Evolutionary conservation across 1,140 invertebrate genomes (phyloP).

Genomic region (Ctenoplectra terminalis): DNA sequence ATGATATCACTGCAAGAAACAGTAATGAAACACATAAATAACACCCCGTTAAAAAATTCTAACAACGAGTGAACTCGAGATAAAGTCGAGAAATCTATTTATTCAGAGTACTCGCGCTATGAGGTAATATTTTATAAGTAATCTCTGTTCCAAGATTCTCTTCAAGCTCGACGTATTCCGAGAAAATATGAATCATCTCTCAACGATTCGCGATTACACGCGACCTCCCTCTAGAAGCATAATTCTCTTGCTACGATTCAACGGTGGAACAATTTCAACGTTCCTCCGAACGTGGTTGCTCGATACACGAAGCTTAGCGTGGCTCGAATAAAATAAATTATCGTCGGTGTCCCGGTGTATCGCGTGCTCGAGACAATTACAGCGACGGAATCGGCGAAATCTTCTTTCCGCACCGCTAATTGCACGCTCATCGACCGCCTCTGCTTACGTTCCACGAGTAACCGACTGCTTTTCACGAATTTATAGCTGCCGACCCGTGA

Average conservation of each 20-base stretch:
- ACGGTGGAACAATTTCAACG: not conserved
- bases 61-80: not conserved
- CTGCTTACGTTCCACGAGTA: not conserved
- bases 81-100: not conserved
- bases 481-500: no score
- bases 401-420: constrained; percentile 32
- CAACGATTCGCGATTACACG: constrained; percentile 5
- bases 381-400: constrained; percentile 16
- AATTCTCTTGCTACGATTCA: constrained; percentile 1
- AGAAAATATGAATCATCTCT: constrained; percentile 18
- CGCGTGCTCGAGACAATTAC: constrained; percentile 7
- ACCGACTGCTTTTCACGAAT: no score
- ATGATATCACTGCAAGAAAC: not conserved
- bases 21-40: not conserved
- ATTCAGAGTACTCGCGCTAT: not conserved
- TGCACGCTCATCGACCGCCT: constrained; percentile 10
- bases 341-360: not conserved
- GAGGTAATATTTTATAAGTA: not conserved
- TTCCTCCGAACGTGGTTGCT: not conserved
- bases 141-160: not conserved
- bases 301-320: not conserved
- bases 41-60: not conserved
- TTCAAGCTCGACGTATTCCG: not conserved
- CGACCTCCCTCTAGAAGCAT: not conserved
- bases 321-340: constrained; percentile 34